Conservation (phyloP, 2,113 vertebrate genomes). For the Poecilia latipinna region DNA sequence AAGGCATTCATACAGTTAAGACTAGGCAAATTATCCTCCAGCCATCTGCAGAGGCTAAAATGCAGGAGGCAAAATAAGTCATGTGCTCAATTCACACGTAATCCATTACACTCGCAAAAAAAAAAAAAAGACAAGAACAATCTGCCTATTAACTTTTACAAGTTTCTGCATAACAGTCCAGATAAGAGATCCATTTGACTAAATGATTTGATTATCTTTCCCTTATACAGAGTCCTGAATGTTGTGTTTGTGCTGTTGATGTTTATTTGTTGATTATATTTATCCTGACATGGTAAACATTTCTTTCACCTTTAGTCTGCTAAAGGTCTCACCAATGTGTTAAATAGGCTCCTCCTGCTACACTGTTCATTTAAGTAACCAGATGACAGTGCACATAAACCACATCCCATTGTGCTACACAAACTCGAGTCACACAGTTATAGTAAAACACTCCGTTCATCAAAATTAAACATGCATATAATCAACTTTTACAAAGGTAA, state of each 20-base stretch:
- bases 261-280: background rate
- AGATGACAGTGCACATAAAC: background rate
- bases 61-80: slow-evolving; percentile 20
- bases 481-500: background rate
- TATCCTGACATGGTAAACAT: background rate
- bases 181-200: slow-evolving; percentile 4
- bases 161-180: background rate
- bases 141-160: slow-evolving; percentile 6
- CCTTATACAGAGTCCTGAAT: background rate
- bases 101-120: slow-evolving; percentile 44
- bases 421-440: background rate
- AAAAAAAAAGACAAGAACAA: slow-evolving; percentile 8
- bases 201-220: background rate
- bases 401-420: background rate
- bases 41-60: slow-evolving; percentile 1
- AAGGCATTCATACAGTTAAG: slow-evolving; percentile 27
- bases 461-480: background rate
- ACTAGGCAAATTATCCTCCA: slow-evolving; percentile 7
- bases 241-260: background rate
- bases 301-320: background rate
- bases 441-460: background rate
- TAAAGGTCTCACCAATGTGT: too few relatives aligned
- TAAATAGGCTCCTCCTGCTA: too few relatives aligned
- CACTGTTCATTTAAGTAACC: background rate
- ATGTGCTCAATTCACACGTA: slow-evolving; percentile 59